Evolutionary conservation across 2,888 invertebrate species (phyloP).

Genomic region (Odontothrips loti): DNA sequence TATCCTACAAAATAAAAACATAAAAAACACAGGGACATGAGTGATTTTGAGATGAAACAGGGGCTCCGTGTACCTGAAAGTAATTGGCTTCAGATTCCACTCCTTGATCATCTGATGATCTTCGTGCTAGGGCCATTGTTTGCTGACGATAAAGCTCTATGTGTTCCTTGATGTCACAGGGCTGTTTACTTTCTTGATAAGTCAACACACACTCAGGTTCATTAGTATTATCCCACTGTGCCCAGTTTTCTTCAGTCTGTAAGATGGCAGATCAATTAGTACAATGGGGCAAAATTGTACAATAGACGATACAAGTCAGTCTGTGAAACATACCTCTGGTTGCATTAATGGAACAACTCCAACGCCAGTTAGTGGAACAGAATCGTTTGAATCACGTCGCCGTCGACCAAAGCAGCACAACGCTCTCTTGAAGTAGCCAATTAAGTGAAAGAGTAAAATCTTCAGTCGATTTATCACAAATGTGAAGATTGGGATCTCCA

Average conservation of each 20-base stretch:
- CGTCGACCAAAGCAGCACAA: not conserved
- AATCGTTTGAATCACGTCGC: not conserved
- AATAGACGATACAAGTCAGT: not conserved
- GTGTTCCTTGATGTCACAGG: not conserved
- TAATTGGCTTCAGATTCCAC: not conserved
- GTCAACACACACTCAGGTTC: not conserved
- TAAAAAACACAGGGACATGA: not conserved
- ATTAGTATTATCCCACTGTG: not conserved
- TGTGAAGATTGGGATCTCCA: not conserved
- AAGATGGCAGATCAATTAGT: not conserved
- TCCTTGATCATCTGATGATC: not conserved
- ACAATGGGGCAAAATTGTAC: not conserved
- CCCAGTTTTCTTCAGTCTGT: not conserved
- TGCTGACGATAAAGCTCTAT: conserved; percentile 9
- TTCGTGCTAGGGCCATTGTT: not conserved
- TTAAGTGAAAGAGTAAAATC: not conserved
- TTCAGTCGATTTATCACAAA: not conserved
- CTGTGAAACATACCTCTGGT: too few species aligned
- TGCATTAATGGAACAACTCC: not conserved
- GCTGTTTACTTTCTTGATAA: not conserved
- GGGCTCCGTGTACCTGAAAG: not conserved
- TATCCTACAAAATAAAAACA: not conserved
- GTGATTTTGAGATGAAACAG: not conserved
- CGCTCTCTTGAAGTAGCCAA: conserved; percentile 1
- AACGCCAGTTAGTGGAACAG: not conserved